A percentile compares a stretch with the other conserved stretches of the same genome.
Evolutionary conservation across 2,113 vertebrate species (phyloP).

Genomic region (Lipotes vexillifer): DNA sequence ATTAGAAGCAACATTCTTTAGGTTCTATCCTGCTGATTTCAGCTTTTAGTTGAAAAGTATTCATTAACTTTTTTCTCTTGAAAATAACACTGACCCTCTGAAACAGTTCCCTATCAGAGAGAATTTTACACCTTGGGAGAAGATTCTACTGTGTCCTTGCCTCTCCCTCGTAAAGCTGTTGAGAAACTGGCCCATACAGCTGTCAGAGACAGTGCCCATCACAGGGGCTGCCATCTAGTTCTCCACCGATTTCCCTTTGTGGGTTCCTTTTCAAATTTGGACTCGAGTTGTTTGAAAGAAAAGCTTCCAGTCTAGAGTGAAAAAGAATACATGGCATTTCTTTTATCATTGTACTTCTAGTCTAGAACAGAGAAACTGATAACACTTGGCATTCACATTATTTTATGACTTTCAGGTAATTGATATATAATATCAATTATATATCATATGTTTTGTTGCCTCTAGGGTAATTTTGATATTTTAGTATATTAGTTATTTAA

Average conservation of each 20-base stretch:
- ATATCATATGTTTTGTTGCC: not conserved
- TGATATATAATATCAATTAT: not conserved
- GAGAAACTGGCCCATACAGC: fast-evolving
- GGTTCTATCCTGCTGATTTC: not conserved
- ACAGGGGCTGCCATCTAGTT: not conserved
- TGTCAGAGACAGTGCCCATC: fast-evolving
- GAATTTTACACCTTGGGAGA: not conserved
- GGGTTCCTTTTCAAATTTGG: not conserved
- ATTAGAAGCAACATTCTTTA: slow-evolving; percentile 14
- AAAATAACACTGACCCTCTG: not conserved
- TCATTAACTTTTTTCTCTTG: not conserved
- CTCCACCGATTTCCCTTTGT: not conserved
- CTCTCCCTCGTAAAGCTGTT: not conserved
- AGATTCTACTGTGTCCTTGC: not conserved
- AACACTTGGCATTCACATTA: not conserved
- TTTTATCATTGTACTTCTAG: not conserved
- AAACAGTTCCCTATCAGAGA: not conserved
- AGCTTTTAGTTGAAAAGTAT: slow-evolving; percentile 3
- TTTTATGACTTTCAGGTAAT: slow-evolving; percentile 23
- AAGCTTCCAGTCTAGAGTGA: not conserved
- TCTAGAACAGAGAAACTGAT: not conserved
- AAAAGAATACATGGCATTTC: not conserved
- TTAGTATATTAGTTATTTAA: slow-evolving; percentile 19
- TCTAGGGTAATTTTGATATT: not conserved
- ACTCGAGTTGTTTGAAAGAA: not conserved